Conservation (phyloP, 2,113 vertebrate species). For the Jacana jacana region DNA sequence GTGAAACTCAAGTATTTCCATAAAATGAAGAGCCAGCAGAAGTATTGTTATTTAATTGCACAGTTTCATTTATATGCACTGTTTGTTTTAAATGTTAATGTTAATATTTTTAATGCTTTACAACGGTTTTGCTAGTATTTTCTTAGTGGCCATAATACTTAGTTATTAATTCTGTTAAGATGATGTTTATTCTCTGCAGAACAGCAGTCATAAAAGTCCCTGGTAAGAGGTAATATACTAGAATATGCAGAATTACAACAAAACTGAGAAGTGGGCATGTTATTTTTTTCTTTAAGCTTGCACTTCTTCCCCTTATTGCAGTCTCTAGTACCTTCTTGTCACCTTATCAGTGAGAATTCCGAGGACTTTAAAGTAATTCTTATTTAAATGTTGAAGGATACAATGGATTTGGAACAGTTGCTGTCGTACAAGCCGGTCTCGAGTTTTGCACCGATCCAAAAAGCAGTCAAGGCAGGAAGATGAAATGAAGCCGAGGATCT, state of each 20-base stretch:
- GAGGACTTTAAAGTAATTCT: neutral
- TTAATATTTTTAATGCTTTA: conserved; percentile 6
- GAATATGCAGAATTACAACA: neutral
- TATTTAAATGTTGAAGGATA: neutral
- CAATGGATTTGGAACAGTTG: neutral
- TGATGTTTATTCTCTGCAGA: neutral
- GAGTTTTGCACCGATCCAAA: neutral
- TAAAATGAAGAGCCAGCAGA: neutral
- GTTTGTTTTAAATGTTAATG: neutral
- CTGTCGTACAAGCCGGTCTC: neutral
- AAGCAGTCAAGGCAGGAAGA: neutral
- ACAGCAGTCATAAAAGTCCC: neutral
- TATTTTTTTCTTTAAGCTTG: neutral
- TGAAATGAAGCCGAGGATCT: neutral
- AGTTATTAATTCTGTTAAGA: neutral
- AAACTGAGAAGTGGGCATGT: neutral
- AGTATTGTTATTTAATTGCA: neutral
- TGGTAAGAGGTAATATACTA: neutral
- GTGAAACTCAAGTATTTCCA: neutral
- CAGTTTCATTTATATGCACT: neutral
- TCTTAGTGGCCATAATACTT: neutral
- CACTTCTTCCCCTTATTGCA: neutral
- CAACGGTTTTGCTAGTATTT: neutral
- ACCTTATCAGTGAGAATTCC: neutral
- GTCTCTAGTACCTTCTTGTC: neutral